Base-by-base conservation (phyloP, 2,113 vertebrate species). In the Noturus placidus region DNA sequence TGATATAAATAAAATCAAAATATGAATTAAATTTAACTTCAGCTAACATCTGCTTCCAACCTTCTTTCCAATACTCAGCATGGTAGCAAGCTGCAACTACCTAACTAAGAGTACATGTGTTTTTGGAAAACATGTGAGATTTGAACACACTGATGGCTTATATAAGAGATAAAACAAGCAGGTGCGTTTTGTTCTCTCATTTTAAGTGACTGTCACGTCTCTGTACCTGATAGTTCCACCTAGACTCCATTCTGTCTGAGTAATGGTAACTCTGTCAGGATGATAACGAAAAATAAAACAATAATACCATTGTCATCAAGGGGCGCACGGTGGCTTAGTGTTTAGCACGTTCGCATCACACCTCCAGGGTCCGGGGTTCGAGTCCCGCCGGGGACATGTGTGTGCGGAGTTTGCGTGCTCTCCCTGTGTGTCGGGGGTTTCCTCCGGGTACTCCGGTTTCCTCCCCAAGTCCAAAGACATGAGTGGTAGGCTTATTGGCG, bases 141-240 rank as follows among this genome's bases (percentile, higher is more conserved):
- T 0, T 56, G 78, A 80, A 57, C 30, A 78, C 30, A 27, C n/a
- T 46, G 42, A 14, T 15, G 0, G 5, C 35, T 79, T 56, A 30
- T 54, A 54, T 79, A 79, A 80, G 54, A 80, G 52, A 20, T 57
- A 57, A 10, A 80, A 80, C 78, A 57, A 57, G n/a, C 30, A 57
- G 78, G 54, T 80, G 76, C 76, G 56, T 54, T 57, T 57, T 15
- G 46, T 80, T 80, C 52, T 54, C 50, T 80, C n/a, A 57, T 57
- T 8, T 57, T 80, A 57, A 0, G 1, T 33, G 11, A 56, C 77
- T 79, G 77, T 56, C 50, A 79, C n/a, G 56, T 79, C 27, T 30
- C n/a, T 56, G 14, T 56, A 79, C 27, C n/a, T 79, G 10, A 78
- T 52, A 27, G 14, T 33, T 54, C 76, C 46, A 54, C 50, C 52